A percentile compares a stretch with the other conserved stretches of the same genome.
Conservation (phyloP, 2,113 vertebrate species). For the Myotis davidii region DNA sequence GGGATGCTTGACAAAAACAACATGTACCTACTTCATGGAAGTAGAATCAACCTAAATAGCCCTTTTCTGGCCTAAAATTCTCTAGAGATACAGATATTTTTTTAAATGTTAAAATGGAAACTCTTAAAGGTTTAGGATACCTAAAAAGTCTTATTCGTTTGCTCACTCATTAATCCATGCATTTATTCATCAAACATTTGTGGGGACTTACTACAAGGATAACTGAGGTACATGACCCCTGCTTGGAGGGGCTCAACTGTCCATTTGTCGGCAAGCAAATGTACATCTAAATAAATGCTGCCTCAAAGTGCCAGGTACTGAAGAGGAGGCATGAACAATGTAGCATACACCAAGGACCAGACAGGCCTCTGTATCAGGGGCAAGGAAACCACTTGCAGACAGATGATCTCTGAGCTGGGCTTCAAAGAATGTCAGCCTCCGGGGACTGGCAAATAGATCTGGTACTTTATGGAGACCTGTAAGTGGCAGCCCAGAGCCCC, state of each 20-base stretch:
- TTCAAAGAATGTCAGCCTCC: not conserved
- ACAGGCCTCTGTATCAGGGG: not conserved
- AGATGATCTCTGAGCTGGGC: not conserved
- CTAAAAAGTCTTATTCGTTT: not conserved
- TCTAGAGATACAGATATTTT: not conserved
- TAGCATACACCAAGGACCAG: too few relatives aligned
- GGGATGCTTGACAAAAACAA: not conserved
- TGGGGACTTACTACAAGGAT: not conserved
- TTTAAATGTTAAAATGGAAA: not conserved
- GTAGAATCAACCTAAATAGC: not conserved
- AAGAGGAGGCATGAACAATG: not conserved
- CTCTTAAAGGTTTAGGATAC: not conserved
- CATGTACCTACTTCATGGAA: not conserved
- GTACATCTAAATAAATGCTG: not conserved
- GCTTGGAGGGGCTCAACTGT: not conserved
- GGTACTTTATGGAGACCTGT: not conserved
- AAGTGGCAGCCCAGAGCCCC: constrained; percentile 15
- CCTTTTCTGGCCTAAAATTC: not conserved
- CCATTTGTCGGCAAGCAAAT: not conserved
- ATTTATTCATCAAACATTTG: not conserved
- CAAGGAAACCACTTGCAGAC: not conserved
- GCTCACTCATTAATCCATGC: not conserved
- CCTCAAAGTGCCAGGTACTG: not conserved
- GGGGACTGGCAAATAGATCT: not conserved
- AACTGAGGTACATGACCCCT: not conserved